Conservation (phyloP, 2,888 invertebrate species). For the Aleiodes alternator region DNA sequence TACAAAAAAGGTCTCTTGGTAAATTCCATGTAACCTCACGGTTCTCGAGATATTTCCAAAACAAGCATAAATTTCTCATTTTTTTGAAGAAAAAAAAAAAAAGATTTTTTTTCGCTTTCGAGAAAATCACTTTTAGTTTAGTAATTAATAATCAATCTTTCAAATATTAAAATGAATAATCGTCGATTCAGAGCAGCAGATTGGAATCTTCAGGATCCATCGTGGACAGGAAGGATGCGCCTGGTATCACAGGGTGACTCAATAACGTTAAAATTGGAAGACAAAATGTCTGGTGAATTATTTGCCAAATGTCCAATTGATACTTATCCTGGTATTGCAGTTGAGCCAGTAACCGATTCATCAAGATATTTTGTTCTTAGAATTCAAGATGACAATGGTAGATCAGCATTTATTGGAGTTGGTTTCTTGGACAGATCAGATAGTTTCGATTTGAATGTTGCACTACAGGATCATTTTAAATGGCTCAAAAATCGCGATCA, state of each 20-base stretch:
- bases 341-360: constrained; percentile 97
- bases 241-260: constrained; percentile 92
- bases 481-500: constrained; percentile 90
- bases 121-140: background rate
- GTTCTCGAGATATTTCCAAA: too few species aligned
- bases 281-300: constrained; percentile 93
- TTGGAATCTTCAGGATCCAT: constrained; percentile 98
- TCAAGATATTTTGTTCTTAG: constrained; percentile 97
- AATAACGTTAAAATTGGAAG: constrained; percentile 94
- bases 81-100: background rate
- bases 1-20: too few species aligned
- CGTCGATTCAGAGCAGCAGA: constrained; percentile 90
- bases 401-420: constrained; percentile 95
- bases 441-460: constrained; percentile 99
- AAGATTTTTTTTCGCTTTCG: background rate
- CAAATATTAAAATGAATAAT: background rate
- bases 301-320: constrained; percentile 99
- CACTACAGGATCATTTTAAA: constrained; percentile 98
- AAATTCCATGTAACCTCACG: too few species aligned
- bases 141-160: background rate
- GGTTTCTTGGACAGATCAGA: constrained; percentile 99
- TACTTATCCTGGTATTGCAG: constrained; percentile 94
- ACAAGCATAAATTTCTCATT: too few species aligned
- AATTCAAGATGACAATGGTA: constrained; percentile 96
- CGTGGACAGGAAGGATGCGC: constrained; percentile 98